phyloP scores from a whole-genome alignment of 2,797 vertebrate species.

The Lophius americanus region DNA sequence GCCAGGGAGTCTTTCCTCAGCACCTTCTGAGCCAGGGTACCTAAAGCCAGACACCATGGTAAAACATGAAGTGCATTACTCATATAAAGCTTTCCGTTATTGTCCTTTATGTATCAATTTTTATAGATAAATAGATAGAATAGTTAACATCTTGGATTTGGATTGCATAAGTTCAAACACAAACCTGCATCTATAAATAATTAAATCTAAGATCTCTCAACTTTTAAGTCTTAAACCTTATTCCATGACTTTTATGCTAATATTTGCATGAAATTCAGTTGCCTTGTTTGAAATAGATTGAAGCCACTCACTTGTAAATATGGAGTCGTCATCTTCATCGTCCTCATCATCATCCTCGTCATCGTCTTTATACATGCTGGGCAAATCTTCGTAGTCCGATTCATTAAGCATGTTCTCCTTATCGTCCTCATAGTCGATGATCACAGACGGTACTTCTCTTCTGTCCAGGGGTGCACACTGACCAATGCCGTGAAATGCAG shows the following conservation, averaged over 20 bases:
- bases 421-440: slow-evolving; percentile 96
- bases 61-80: not conserved
- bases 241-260: not conserved
- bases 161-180: too few species aligned
- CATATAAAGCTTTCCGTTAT: too few species aligned
- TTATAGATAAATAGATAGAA: too few species aligned
- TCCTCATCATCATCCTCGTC: slow-evolving; percentile 90
- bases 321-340: slow-evolving; percentile 85
- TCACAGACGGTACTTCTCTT: slow-evolving; percentile 93
- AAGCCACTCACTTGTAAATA: slow-evolving; percentile 88
- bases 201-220: too few species aligned
- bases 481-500: slow-evolving; percentile 84
- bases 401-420: slow-evolving; percentile 99
- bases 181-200: too few species aligned
- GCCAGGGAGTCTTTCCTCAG: slow-evolving; percentile 97
- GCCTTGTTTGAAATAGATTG: not conserved
- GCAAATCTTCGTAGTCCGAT: slow-evolving; percentile 92
- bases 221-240: not conserved
- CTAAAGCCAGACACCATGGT: slow-evolving; percentile 67
- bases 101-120: too few species aligned
- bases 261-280: not conserved
- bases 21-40: slow-evolving; percentile 93
- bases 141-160: too few species aligned
- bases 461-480: slow-evolving; percentile 88
- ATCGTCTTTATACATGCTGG: slow-evolving; percentile 93